These are phyloP conservation scores for Camelus bactrianus DNA, from an alignment of 2,113 vertebrate genomes.

Conservation along the genomic window DNA sequence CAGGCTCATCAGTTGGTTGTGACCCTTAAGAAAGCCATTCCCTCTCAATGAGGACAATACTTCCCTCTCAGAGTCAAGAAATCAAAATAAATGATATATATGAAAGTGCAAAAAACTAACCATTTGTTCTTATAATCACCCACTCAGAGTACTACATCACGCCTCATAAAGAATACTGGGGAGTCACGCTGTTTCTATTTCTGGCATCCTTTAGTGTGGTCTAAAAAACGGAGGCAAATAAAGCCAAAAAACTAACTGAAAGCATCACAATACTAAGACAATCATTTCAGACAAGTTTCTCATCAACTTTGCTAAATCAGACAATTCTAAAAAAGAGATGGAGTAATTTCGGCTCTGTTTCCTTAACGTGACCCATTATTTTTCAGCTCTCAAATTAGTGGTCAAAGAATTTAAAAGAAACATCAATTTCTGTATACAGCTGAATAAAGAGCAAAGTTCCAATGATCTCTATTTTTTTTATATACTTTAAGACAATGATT, in stretches of 20 bases:
- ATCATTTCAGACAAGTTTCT: conserved; percentile 34
- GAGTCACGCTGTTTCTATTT: not conserved
- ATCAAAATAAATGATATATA: conserved; percentile 20
- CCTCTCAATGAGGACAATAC: not conserved
- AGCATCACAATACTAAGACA: conserved; percentile 48
- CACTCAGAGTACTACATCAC: not conserved
- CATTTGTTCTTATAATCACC: not conserved
- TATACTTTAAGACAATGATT: conserved; percentile 42
- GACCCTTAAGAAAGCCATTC: not conserved
- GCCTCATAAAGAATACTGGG: not conserved
- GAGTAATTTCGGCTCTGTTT: conserved; percentile 7
- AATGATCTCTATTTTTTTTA: not conserved
- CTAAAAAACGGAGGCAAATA: not conserved
- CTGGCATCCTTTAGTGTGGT: not conserved
- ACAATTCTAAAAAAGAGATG: not conserved
- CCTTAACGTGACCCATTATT: conserved; percentile 3
- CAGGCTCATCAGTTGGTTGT: not conserved
- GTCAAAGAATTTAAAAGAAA: conserved; percentile 31
- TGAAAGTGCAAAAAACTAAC: not conserved
- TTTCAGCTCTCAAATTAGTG: conserved; percentile 34
- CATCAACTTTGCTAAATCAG: not conserved
- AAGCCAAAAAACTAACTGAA: conserved; percentile 39
- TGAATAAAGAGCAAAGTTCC: conserved; percentile 15
- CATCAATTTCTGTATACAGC: not conserved
- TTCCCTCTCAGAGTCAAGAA: not conserved